phyloP scores from a whole-genome alignment of 1,140 invertebrate species.

The Cardiocondyla obscurior region DNA sequence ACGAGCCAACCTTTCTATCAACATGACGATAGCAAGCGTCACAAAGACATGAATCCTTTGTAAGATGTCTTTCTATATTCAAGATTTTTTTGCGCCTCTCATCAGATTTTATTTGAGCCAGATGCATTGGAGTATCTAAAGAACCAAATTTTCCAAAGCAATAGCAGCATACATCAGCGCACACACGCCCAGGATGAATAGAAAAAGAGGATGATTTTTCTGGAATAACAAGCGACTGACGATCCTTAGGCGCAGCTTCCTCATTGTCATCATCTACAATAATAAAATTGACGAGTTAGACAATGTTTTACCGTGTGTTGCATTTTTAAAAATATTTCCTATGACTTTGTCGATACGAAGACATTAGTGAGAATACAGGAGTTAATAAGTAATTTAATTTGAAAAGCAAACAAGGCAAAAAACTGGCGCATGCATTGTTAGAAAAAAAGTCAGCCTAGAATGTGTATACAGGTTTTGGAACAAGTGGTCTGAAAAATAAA shows the following conservation, averaged over 20 bases:
- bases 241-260: constrained; percentile 80
- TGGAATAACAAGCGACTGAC: constrained; percentile 90
- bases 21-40: constrained; percentile 93
- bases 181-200: constrained; percentile 91
- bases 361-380: constrained; percentile 23
- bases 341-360: neutral
- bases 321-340: neutral
- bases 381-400: neutral
- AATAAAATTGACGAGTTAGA: constrained; percentile 45
- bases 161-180: constrained; percentile 92
- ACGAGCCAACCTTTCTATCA: constrained; percentile 87
- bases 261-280: constrained; percentile 84
- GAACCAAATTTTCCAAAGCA: constrained; percentile 93
- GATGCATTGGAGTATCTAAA: constrained; percentile 93
- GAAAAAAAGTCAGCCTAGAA: neutral
- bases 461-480: constrained; percentile 38
- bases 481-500: constrained; percentile 41
- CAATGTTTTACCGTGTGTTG: neutral
- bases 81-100: constrained; percentile 91
- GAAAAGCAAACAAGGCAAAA: constrained; percentile 29
- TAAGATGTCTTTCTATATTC: constrained; percentile 89
- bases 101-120: constrained; percentile 91
- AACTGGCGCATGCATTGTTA: constrained; percentile 65
- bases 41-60: constrained; percentile 91
- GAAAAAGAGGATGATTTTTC: constrained; percentile 94